Conservation (phyloP, 2,888 invertebrate genomes). For the Stictocephala bisonia region DNA sequence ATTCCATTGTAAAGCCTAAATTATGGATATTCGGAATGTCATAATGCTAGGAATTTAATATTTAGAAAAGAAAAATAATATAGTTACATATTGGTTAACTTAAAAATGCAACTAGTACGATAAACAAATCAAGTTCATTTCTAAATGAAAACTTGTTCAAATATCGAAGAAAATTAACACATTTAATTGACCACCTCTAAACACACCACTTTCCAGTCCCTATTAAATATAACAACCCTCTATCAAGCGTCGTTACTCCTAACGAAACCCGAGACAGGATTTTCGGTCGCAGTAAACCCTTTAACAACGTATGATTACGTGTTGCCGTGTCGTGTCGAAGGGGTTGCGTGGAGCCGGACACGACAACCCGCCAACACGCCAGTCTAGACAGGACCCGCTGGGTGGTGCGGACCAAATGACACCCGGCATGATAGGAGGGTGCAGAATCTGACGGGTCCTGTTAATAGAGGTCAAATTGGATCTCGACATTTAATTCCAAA, state of each 20-base stretch:
- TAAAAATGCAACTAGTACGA: too few relatives aligned
- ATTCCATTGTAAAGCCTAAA: too few relatives aligned
- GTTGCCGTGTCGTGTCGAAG: constrained; percentile 25
- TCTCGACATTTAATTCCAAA: constrained; percentile 25
- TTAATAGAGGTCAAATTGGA: background rate
- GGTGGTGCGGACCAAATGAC: too few relatives aligned
- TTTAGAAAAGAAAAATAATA: too few relatives aligned
- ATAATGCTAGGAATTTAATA: too few relatives aligned
- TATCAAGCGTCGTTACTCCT: constrained; percentile 6
- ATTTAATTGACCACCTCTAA: background rate
- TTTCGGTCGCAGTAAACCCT: constrained; percentile 16
- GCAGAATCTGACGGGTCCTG: constrained; percentile 8
- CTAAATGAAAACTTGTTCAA: too few relatives aligned
- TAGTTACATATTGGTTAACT: too few relatives aligned
- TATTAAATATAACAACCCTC: constrained; percentile 23
- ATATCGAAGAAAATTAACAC: constrained; percentile 10
- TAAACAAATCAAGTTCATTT: too few relatives aligned
- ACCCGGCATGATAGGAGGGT: background rate
- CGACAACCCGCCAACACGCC: too few relatives aligned
- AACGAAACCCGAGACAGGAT: constrained; percentile 7
- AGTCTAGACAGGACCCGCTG: too few relatives aligned
- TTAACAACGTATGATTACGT: constrained; percentile 15
- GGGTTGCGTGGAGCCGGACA: constrained; percentile 25
- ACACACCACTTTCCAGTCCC: constrained; percentile 4
- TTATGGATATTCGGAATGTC: too few relatives aligned